Conservation (phyloP, 2,797 vertebrate genomes). For the Kryptopterus vitreolus region DNA sequence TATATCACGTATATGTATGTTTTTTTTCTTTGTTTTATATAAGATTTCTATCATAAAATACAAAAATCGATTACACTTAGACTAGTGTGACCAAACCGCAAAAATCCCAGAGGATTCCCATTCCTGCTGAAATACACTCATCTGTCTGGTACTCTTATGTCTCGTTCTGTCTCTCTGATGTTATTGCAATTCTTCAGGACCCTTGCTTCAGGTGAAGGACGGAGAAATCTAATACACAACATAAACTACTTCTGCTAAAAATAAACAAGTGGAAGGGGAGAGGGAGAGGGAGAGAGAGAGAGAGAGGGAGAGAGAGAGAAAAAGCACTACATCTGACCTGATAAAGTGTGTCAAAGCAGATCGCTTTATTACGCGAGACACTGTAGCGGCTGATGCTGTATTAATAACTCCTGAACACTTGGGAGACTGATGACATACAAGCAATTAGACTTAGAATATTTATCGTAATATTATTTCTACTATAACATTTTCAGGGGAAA, state of each 20-base stretch:
- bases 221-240: constrained; percentile 49
- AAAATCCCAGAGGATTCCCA: neutral
- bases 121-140: neutral
- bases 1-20: no score
- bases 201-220: constrained; percentile 53
- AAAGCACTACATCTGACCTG: constrained; percentile 30
- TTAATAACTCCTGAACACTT: constrained; percentile 1
- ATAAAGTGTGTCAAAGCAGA: constrained; percentile 18
- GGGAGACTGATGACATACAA: constrained; percentile 23
- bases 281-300: neutral
- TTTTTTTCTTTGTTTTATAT: no score
- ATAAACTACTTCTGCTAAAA: constrained; percentile 65
- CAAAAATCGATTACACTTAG: no score
- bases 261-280: constrained; percentile 36
- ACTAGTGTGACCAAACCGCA: neutral
- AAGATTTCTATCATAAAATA: no score
- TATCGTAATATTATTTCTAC: neutral
- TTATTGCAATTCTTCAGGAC: constrained; percentile 55
- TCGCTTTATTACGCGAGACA: constrained; percentile 11
- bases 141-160: neutral
- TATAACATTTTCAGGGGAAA: neutral
- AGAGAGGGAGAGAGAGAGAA: neutral
- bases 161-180: constrained; percentile 35
- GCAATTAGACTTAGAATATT: neutral
- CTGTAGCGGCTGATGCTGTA: constrained; percentile 3